Evolutionary conservation across 2,113 vertebrate genomes (phyloP), one percentile per base, ranked within the genome.

Genomic region (Lonchura striata): DNA sequence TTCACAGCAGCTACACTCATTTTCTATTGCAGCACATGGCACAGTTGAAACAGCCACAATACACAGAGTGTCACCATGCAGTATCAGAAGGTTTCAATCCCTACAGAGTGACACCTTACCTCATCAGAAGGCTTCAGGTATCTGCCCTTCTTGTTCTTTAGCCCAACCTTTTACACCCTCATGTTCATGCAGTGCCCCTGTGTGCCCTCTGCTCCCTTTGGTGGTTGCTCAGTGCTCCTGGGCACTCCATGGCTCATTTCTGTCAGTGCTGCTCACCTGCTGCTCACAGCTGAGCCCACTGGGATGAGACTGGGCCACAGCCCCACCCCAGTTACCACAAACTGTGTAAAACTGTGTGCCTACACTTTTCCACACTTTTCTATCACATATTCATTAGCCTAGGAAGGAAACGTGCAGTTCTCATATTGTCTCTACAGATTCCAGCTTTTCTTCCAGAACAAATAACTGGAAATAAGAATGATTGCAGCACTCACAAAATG

Each of bases 271-370:
- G n/a, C 2, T n/a, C 54, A n/a, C 54, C 31, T n/a, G 54, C 21
- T 57, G 0, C 7, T 35, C n/a, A 24, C n/a, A 59, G 23, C n/a
- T 37, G 23, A 1, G 1, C 57, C 23, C 57, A 37, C 0, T 35
- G 7, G 57, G 15, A 25, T 59, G 23, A 59, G 57, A 23, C n/a
- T 25, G 7, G 2, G 22, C n/a, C n/a, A 2, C 56, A 35, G 56
- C 23, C 15, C n/a, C 57, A 37, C 21, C 23, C n/a, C n/a, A 59
- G 2, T 59, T 2, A 37, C 57, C 57, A 59, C 57, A 59, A 25
- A 25, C 56, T 35, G 22, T 57, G 56, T 35, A 4, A 59, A 25
- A 25, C 56, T 35, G 22, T 57, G 56, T 35, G 7, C 57, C n/a
- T 59, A 37, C 10, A 59, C 15, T 25, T 57, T 71, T 81, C 47